These are phyloP conservation scores for Chaunax sp. DNA, from an alignment of 2,797 vertebrate genomes.

Conservation along the genomic window DNA sequence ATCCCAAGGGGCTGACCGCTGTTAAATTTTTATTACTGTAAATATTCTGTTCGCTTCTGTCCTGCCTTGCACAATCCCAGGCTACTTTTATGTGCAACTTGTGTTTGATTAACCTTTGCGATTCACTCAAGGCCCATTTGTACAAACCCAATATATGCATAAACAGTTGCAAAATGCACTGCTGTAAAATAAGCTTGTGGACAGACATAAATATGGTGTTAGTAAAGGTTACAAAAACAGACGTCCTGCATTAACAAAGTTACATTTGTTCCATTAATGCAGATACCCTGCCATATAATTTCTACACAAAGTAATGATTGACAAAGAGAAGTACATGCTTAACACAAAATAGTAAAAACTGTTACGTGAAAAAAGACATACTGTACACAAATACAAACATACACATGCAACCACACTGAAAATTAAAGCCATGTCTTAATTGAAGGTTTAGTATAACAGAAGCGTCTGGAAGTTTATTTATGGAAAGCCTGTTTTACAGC, in stretches of 20 bases:
- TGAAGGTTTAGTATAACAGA: conserved; percentile 54
- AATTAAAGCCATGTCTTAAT: conserved; percentile 39
- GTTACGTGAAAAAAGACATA: conserved; percentile 27
- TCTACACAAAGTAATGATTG: conserved; percentile 9
- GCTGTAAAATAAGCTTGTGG: conserved; percentile 56
- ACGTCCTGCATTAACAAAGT: conserved; percentile 54
- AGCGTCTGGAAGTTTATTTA: conserved; percentile 62
- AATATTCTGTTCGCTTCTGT: conserved; percentile 77
- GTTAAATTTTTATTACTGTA: conserved; percentile 85
- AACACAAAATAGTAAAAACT: conserved; percentile 18
- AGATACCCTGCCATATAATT: conserved; percentile 3
- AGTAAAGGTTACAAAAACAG: conserved; percentile 67
- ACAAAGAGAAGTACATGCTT: conserved; percentile 9
- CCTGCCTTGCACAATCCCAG: conserved; percentile 68
- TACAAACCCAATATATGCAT: conserved; percentile 58
- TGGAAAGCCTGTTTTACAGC: conserved; percentile 47
- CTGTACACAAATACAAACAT: conserved; percentile 5
- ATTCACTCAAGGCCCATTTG: conserved; percentile 74
- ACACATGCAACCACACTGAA: conserved; percentile 13
- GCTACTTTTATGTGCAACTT: conserved; percentile 72
- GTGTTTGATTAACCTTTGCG: conserved; percentile 78
- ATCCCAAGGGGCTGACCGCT: conserved; percentile 79
- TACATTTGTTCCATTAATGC: conserved; percentile 53
- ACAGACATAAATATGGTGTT: conserved; percentile 64
- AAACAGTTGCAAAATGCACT: conserved; percentile 54